Evolutionary conservation across 2,888 invertebrate genomes (phyloP).

Genomic region (Holacanthella duospinosa): DNA sequence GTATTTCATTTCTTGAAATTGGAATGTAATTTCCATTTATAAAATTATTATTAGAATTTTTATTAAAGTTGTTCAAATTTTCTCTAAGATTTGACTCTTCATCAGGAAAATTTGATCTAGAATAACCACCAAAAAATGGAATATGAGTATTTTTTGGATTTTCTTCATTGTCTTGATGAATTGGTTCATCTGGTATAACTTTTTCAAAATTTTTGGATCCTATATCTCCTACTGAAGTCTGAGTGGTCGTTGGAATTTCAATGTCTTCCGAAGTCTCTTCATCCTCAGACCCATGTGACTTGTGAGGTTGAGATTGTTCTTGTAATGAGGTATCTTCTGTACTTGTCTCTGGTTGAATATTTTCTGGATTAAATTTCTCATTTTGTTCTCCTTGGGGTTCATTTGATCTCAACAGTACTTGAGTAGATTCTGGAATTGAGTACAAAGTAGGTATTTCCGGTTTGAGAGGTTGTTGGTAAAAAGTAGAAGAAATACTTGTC

Average conservation of each 20-base stretch:
- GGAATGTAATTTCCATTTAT: neutral
- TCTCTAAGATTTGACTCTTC: neutral
- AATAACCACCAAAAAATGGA: no score
- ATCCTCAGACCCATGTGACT: neutral
- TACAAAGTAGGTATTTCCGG: slow-evolving; percentile 1
- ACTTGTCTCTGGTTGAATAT: neutral
- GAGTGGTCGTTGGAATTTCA: neutral
- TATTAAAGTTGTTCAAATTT: neutral
- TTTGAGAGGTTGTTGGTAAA: neutral
- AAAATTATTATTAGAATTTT: neutral
- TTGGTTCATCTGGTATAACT: neutral
- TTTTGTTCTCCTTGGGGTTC: neutral
- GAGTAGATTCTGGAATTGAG: neutral
- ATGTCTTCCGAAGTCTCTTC: neutral
- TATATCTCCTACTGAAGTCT: neutral
- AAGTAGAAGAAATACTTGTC: neutral
- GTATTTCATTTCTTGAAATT: neutral
- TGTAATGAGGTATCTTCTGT: no score
- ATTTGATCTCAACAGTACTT: neutral
- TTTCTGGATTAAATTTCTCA: neutral
- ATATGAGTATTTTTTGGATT: neutral
- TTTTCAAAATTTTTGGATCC: neutral
- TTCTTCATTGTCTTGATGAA: neutral
- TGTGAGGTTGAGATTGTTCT: no score
- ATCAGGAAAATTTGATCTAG: no score